Evolutionary conservation across 2,797 vertebrate genomes (phyloP).

Genomic region (Columba guinea): DNA sequence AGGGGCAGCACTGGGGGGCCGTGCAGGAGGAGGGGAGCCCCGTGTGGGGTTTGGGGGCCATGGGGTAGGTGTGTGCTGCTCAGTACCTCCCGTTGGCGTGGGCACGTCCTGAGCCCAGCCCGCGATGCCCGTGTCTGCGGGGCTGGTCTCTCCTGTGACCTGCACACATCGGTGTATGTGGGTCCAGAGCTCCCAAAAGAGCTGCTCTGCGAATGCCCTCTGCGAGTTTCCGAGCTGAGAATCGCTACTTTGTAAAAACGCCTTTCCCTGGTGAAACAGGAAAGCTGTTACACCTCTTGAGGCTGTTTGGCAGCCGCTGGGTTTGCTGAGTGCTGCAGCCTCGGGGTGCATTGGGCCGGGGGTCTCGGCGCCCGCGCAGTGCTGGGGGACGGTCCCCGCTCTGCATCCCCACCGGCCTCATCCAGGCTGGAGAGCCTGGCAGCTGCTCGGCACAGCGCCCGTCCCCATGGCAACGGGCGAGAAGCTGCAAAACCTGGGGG

Average conservation of each 20-base stretch:
- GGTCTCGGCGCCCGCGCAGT: not conserved
- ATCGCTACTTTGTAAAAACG: accelerated
- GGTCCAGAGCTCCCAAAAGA: accelerated
- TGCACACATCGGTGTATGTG: accelerated
- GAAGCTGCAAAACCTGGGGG: slow-evolving; percentile 23
- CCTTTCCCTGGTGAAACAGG: not conserved
- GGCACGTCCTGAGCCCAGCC: not conserved
- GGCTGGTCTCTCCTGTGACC: accelerated
- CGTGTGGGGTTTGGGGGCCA: too few relatives aligned
- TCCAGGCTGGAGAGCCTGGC: not conserved
- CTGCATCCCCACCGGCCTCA: not conserved
- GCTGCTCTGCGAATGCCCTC: not conserved
- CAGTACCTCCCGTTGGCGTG: not conserved
- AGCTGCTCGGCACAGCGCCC: not conserved
- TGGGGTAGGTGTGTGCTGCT: too few relatives aligned
- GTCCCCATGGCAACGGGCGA: slow-evolving; percentile 47
- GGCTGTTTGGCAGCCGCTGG: not conserved
- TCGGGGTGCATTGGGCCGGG: not conserved
- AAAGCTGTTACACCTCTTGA: accelerated
- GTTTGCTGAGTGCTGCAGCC: not conserved
- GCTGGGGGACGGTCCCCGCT: not conserved
- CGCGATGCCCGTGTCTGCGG: accelerated
- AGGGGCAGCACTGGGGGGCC: accelerated
- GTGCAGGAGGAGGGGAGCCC: not conserved
- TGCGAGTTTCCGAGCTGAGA: not conserved